These are phyloP conservation scores for Endomychus coccineus DNA, from an alignment of 2,888 invertebrate genomes.

Conservation along the genomic window DNA sequence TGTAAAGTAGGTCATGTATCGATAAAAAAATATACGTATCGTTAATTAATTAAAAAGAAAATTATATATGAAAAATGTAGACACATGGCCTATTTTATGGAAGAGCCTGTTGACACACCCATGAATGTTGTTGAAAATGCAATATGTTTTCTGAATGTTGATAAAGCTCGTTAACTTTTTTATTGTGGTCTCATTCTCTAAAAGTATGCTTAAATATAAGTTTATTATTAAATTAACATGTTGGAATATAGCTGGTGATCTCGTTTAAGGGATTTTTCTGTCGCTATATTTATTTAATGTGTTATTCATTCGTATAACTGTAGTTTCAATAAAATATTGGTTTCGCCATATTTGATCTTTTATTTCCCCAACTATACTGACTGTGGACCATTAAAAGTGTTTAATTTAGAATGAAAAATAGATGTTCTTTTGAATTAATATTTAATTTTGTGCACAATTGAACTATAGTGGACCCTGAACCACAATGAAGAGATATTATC, in stretches of 20 bases:
- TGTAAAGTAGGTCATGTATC: too few species aligned
- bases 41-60: too few species aligned
- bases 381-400: too few species aligned
- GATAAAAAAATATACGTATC: too few species aligned
- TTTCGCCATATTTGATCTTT: constrained; percentile 13
- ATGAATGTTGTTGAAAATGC: constrained; percentile 27
- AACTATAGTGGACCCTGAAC: too few species aligned
- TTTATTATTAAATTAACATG: constrained; percentile 25
- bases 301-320: constrained; percentile 41
- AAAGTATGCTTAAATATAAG: constrained; percentile 34
- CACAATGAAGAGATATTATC: too few species aligned
- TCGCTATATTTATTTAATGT: constrained; percentile 38
- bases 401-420: too few species aligned
- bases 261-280: constrained; percentile 37
- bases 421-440: too few species aligned
- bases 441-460: too few species aligned
- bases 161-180: constrained; percentile 29
- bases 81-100: too few species aligned
- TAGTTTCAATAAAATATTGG: constrained; percentile 43
- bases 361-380: neutral
- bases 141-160: constrained; percentile 25
- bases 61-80: too few species aligned
- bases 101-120: too few species aligned
- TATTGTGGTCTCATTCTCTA: constrained; percentile 35
- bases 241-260: constrained; percentile 30